Evolutionary conservation across 2,113 vertebrate genomes (phyloP).

Genomic region (Datnioides undecimradiatus): DNA sequence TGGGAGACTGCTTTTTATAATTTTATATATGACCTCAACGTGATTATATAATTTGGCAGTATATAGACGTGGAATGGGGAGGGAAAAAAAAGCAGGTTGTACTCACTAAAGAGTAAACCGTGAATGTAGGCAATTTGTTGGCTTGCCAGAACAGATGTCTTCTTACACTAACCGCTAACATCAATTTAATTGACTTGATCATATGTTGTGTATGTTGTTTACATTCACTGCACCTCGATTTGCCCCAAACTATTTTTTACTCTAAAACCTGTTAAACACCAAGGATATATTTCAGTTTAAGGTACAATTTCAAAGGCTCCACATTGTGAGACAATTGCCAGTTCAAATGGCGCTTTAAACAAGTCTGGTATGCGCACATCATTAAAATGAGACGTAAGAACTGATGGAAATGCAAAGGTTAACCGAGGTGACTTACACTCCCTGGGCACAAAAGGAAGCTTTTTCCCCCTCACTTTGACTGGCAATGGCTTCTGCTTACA

Average conservation of each 20-base stretch:
- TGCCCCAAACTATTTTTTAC: not conserved
- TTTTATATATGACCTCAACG: slow-evolving; percentile 47
- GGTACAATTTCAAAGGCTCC: slow-evolving; percentile 1
- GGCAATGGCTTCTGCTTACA: slow-evolving; percentile 85
- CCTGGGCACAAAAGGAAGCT: slow-evolving; percentile 81
- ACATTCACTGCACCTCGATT: not conserved
- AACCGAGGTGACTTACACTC: slow-evolving; percentile 83
- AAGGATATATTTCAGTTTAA: not conserved
- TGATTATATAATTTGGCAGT: slow-evolving; percentile 30
- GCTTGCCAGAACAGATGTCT: slow-evolving; percentile 14
- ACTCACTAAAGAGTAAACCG: slow-evolving; percentile 9
- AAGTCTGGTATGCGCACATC: slow-evolving; percentile 13
- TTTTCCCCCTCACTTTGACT: slow-evolving; percentile 86
- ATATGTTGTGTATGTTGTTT: slow-evolving; percentile 27
- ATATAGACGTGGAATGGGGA: not conserved
- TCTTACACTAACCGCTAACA: slow-evolving; percentile 16
- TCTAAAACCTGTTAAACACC: not conserved
- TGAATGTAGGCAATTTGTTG: slow-evolving; percentile 2
- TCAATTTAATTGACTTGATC: slow-evolving; percentile 13
- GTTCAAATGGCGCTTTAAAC: not conserved
- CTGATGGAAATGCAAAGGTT: not conserved
- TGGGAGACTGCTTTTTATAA: slow-evolving; percentile 35
- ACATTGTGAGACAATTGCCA: not conserved
- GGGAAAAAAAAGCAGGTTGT: not conserved
- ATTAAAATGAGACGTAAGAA: not conserved